phyloP scores from a whole-genome alignment of 2,113 vertebrate species.

The Tachysurus vachellii region DNA sequence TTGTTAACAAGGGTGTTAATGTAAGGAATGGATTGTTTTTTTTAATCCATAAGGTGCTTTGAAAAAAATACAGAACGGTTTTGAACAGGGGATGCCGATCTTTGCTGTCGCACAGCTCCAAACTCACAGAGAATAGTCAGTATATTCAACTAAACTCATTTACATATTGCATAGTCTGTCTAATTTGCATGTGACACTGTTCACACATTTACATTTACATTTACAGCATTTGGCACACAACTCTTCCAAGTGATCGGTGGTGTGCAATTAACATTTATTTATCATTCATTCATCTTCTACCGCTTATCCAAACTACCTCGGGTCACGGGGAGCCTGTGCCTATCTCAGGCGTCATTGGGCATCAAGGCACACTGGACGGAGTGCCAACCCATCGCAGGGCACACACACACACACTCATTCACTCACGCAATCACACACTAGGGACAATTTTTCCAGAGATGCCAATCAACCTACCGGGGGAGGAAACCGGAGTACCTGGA shows the following conservation, averaged over 20 bases:
- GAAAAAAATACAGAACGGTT: no score
- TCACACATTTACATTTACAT: not conserved
- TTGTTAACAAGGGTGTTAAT: constrained; percentile 84
- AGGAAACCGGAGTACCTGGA: no score
- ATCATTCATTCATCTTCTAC: no score
- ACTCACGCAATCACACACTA: no score
- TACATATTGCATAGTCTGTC: not conserved
- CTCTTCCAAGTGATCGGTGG: not conserved
- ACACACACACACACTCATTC: no score
- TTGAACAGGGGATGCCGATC: not conserved
- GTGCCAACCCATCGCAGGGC: no score
- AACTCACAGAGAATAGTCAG: not conserved
- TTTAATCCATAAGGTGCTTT: not conserved
- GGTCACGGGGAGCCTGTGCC: no score
- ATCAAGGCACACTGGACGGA: no score
- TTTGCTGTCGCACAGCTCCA: not conserved
- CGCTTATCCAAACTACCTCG: no score
- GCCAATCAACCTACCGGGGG: no score
- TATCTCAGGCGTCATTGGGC: no score
- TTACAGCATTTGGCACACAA: not conserved
- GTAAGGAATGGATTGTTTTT: constrained; percentile 38
- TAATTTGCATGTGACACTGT: not conserved
- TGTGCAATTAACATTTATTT: not conserved
- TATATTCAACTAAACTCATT: not conserved
- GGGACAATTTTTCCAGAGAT: no score